Conservation (phyloP, 2,888 invertebrate genomes). For the Nymphalis c-album region DNA sequence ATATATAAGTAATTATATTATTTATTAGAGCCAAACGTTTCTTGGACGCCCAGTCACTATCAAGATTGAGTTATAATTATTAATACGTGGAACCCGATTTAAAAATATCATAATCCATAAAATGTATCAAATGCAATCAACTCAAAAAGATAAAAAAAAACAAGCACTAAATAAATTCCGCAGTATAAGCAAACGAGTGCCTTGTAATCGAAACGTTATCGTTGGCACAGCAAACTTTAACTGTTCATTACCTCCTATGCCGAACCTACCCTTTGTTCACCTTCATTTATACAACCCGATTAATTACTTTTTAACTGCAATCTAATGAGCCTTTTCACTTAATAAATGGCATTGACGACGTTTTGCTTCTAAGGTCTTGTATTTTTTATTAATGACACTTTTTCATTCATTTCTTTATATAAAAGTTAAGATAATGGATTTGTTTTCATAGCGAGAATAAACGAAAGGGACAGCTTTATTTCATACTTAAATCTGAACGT, state of each 20-base stretch:
- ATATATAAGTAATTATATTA: too few relatives aligned
- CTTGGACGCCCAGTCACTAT: too few relatives aligned
- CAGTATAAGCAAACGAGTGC: slow-evolving; percentile 13
- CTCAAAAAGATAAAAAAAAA: slow-evolving; percentile 41
- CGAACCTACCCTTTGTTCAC: slow-evolving; percentile 36
- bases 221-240: slow-evolving; percentile 13
- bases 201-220: slow-evolving; percentile 21
- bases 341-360: slow-evolving; percentile 24
- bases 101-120: too few relatives aligned
- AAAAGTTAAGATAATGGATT: too few relatives aligned
- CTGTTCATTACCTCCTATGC: slow-evolving; percentile 35
- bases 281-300: slow-evolving; percentile 40
- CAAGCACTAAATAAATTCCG: background rate
- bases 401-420: background rate
- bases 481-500: background rate
- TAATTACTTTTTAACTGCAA: slow-evolving; percentile 43
- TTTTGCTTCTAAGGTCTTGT: background rate
- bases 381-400: background rate
- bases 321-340: slow-evolving; percentile 39
- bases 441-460: too few relatives aligned
- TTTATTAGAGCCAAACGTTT: too few relatives aligned
- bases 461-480: too few relatives aligned
- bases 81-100: too few relatives aligned
- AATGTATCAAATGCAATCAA: background rate
- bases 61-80: too few relatives aligned